Conservation (phyloP, 2,888 invertebrate genomes). For the Maniola hyperantus region DNA sequence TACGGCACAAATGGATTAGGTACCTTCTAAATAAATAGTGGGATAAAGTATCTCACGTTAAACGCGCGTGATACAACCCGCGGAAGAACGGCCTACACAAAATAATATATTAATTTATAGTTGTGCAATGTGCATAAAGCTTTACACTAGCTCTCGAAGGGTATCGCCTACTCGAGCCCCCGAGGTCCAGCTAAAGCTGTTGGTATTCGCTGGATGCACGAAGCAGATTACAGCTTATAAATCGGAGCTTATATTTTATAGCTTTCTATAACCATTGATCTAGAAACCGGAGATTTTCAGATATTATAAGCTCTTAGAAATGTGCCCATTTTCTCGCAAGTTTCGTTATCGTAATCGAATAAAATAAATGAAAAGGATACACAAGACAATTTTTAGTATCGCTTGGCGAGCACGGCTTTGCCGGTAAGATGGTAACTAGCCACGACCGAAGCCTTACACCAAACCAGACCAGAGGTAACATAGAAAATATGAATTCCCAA, state of each 20-base stretch:
- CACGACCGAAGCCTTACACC: too few relatives aligned
- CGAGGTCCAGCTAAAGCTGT: conserved; percentile 36
- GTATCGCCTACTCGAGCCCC: conserved; percentile 8
- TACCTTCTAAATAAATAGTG: background rate
- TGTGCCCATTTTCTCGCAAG: too few relatives aligned
- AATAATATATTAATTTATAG: too few relatives aligned
- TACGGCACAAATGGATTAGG: too few relatives aligned
- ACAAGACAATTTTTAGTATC: background rate
- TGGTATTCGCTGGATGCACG: conserved; percentile 59
- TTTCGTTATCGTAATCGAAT: too few relatives aligned
- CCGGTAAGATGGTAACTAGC: too few relatives aligned
- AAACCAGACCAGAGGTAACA: too few relatives aligned
- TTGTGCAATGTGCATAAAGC: conserved; percentile 21
- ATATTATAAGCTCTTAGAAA: background rate
- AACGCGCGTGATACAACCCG: conserved; percentile 55
- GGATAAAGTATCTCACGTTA: conserved; percentile 45
- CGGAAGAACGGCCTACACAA: conserved; percentile 63
- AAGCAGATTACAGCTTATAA: conserved; percentile 62
- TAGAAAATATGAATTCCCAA: too few relatives aligned
- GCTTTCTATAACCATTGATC: conserved; percentile 47
- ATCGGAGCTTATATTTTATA: conserved; percentile 51
- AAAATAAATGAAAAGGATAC: too few relatives aligned
- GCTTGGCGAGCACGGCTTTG: too few relatives aligned
- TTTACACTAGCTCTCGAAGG: conserved; percentile 35
- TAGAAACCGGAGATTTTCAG: background rate